phyloP scores from a whole-genome alignment of 2,888 invertebrate genomes.

The Dasypogon diadema region DNA sequence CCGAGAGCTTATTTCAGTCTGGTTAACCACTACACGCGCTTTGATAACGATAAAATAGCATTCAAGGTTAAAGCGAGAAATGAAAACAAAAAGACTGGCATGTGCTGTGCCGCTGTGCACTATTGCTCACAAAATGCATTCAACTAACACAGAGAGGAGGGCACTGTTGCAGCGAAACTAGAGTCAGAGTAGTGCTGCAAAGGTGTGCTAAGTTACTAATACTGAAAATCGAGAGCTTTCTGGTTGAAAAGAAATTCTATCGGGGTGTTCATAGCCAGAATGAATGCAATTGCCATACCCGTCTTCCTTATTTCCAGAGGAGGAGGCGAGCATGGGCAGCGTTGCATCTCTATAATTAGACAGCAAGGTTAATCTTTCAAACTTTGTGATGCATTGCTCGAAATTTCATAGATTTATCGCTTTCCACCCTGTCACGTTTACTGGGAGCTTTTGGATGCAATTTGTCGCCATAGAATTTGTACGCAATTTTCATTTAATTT shows the following conservation, averaged over 20 bases:
- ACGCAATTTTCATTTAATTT: no score
- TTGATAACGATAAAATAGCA: constrained; percentile 42
- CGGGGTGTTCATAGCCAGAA: neutral
- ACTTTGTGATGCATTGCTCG: constrained; percentile 18
- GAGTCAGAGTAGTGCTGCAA: neutral
- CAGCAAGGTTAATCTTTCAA: constrained; percentile 57
- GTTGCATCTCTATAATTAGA: constrained; percentile 58
- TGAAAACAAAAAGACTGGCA: constrained; percentile 40
- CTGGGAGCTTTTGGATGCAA: no score
- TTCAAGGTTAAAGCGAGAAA: constrained; percentile 39
- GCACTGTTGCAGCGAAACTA: neutral
- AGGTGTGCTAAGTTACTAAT: constrained; percentile 1
- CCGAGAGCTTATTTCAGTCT: constrained; percentile 29
- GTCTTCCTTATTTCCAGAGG: neutral
- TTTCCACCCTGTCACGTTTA: constrained; percentile 18
- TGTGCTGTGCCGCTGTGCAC: constrained; percentile 10
- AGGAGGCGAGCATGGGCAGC: constrained; percentile 37
- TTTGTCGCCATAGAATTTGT: no score
- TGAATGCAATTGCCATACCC: neutral
- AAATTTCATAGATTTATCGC: constrained; percentile 34
- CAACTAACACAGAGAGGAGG: constrained; percentile 11
- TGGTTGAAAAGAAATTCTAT: neutral
- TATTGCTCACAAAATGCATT: constrained; percentile 1
- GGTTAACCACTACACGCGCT: constrained; percentile 44
- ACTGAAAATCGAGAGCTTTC: constrained; percentile 41